phyloP scores from a whole-genome alignment of 2,113 vertebrate species.

The Orthochromis malagaraziensis region DNA sequence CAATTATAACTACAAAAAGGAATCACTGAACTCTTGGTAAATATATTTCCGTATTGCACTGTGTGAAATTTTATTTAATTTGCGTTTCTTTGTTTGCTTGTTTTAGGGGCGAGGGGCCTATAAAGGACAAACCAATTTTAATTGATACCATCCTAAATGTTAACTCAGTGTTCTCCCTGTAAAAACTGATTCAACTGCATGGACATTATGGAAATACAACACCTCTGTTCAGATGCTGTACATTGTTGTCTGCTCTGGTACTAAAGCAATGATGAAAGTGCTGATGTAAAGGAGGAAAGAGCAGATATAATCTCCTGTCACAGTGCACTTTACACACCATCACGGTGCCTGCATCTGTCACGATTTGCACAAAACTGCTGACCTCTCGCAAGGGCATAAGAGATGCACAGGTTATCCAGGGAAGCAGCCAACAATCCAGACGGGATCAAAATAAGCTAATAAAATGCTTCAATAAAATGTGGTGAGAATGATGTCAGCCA shows the following conservation, averaged over 20 bases:
- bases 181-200: background rate
- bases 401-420: background rate
- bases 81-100: background rate
- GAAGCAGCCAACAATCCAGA: conserved; percentile 8
- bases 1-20: background rate
- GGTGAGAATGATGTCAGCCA: background rate
- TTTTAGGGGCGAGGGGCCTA: fast-evolving
- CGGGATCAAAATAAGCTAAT: conserved; percentile 2
- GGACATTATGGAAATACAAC: background rate
- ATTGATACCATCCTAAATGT: background rate
- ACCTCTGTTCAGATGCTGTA: background rate
- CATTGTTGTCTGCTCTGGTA: background rate
- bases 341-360: background rate
- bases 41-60: background rate
- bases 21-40: background rate
- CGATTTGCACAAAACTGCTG: conserved; percentile 3
- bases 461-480: background rate
- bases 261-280: background rate
- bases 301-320: conserved; percentile 10
- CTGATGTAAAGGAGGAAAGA: background rate
- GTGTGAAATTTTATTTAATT: background rate
- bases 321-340: background rate
- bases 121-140: background rate
- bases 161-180: background rate
- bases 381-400: background rate